phyloP scores from a whole-genome alignment of 2,888 invertebrate species.

The Macropis europaea region DNA sequence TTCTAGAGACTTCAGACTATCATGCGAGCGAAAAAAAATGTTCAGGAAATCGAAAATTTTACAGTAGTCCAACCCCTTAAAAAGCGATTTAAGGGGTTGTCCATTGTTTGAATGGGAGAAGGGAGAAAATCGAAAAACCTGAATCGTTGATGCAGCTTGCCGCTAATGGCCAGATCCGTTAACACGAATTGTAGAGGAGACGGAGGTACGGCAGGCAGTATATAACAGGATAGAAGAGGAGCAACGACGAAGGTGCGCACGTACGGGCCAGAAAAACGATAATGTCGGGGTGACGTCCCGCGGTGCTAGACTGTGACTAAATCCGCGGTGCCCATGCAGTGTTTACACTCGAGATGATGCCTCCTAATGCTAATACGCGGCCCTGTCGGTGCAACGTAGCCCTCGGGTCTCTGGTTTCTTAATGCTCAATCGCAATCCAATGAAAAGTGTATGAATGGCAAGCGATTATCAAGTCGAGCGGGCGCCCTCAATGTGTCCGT shows the following conservation, averaged over 20 bases:
- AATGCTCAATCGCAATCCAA: slow-evolving; percentile 80
- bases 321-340: slow-evolving; percentile 78
- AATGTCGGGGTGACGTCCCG: slow-evolving; percentile 68
- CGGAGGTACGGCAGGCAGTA: neutral
- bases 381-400: slow-evolving; percentile 68
- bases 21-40: too few relatives aligned
- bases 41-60: too few relatives aligned
- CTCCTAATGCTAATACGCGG: slow-evolving; percentile 79
- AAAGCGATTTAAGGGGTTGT: too few relatives aligned
- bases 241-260: slow-evolving; percentile 16
- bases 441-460: slow-evolving; percentile 79
- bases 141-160: neutral
- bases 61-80: too few relatives aligned
- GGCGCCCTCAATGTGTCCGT: slow-evolving; percentile 79
- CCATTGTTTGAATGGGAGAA: too few relatives aligned
- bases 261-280: slow-evolving; percentile 27
- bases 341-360: slow-evolving; percentile 80
- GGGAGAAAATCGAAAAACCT: too few relatives aligned
- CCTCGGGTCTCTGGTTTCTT: slow-evolving; percentile 69
- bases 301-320: slow-evolving; percentile 78
- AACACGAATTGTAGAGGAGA: neutral
- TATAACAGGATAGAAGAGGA: neutral
- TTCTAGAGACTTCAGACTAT: too few relatives aligned
- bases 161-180: neutral
- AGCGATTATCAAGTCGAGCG: slow-evolving; percentile 80